phyloP scores from a whole-genome alignment of 2,888 invertebrate genomes.

The Leptinotarsa tumamoca region DNA sequence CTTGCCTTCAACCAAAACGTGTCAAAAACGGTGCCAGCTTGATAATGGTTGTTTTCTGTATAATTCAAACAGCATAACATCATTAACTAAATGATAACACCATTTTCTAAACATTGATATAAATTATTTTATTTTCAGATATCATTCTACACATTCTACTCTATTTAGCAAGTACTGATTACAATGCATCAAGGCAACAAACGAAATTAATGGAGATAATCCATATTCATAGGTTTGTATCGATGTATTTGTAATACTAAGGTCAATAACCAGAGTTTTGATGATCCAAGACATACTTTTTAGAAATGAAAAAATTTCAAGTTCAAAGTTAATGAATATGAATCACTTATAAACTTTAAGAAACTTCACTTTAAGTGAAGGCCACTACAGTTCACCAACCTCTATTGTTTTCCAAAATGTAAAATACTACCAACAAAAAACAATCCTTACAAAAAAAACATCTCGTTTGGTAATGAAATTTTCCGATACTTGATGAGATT shows the following conservation, averaged over 20 bases:
- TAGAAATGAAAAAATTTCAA: too few relatives aligned
- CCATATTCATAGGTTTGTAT: not conserved
- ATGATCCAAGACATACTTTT: too few relatives aligned
- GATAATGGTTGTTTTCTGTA: not conserved
- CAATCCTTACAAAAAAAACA: too few relatives aligned
- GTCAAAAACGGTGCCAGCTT: slow-evolving; percentile 3
- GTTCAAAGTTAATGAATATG: too few relatives aligned
- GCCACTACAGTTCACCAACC: too few relatives aligned
- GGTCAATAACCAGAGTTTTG: too few relatives aligned
- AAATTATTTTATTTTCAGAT: not conserved
- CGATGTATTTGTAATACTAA: not conserved
- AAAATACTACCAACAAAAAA: too few relatives aligned
- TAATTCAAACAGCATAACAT: not conserved
- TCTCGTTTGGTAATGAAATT: too few relatives aligned
- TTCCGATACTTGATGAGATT: too few relatives aligned
- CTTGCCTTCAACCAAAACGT: not conserved
- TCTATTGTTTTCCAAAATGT: too few relatives aligned
- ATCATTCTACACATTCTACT: not conserved
- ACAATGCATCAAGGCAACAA: not conserved
- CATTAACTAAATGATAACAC: not conserved
- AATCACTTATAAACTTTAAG: too few relatives aligned
- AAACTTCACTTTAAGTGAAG: too few relatives aligned
- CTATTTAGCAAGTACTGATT: not conserved
- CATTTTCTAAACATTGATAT: not conserved
- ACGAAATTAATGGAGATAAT: not conserved